These are phyloP conservation scores for Asteroscopus sphinx DNA, from an alignment of 2,888 invertebrate species.

Conservation along the genomic window DNA sequence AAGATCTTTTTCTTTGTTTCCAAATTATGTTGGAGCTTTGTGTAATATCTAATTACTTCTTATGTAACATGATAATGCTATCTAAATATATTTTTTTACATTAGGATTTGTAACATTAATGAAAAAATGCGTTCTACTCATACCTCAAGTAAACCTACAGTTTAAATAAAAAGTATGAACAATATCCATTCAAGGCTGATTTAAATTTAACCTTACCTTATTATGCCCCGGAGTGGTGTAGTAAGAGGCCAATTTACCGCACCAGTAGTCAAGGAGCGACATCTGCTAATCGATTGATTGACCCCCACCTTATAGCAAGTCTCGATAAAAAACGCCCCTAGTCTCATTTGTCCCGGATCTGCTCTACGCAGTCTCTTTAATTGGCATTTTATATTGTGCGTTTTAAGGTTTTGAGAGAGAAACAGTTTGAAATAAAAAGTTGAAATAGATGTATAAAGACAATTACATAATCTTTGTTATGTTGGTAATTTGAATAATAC, in stretches of 20 bases:
- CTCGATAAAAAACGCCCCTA: conserved; percentile 78
- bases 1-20: conserved; percentile 51
- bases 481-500: too few species aligned
- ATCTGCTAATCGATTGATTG: conserved; percentile 89
- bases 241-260: conserved; percentile 86
- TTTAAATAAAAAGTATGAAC: conserved; percentile 7
- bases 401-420: background rate
- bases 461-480: too few species aligned
- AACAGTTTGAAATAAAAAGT: background rate
- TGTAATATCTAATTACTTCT: conserved; percentile 43
- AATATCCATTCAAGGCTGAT: conserved; percentile 43
- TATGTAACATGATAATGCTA: conserved; percentile 13
- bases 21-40: conserved; percentile 32
- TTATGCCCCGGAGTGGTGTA: conserved; percentile 68
- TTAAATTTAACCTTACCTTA: conserved; percentile 78
- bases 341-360: conserved; percentile 70
- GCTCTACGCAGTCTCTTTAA: conserved; percentile 68
- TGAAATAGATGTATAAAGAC: background rate
- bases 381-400: conserved; percentile 61
- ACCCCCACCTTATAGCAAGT: conserved; percentile 77
- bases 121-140: background rate
- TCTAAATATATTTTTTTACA: background rate
- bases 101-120: too few species aligned
- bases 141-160: background rate
- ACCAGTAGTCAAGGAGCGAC: conserved; percentile 86